phyloP scores from a whole-genome alignment of 2,113 vertebrate genomes.

The Glaucidium brasilianum region DNA sequence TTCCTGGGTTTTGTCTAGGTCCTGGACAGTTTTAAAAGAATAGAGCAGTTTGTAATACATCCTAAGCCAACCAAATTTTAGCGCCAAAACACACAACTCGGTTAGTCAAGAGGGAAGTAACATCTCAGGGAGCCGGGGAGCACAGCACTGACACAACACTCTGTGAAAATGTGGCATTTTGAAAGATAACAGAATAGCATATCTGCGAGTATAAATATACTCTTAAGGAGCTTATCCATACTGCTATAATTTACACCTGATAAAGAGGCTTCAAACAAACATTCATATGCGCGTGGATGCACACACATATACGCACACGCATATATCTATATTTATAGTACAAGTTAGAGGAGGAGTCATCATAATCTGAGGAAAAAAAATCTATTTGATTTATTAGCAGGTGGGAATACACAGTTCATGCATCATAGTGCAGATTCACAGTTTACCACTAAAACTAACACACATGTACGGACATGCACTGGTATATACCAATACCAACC shows the following conservation, averaged over 20 bases:
- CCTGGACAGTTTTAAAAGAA: slow-evolving; percentile 71
- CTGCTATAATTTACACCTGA: not conserved
- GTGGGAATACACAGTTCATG: slow-evolving; percentile 75
- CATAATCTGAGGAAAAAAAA: slow-evolving; percentile 3
- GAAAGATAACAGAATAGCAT: slow-evolving; percentile 54
- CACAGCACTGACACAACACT: slow-evolving; percentile 73
- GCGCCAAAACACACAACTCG: slow-evolving; percentile 33
- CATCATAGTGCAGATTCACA: slow-evolving; percentile 64
- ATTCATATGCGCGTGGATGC: slow-evolving; percentile 54
- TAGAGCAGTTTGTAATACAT: slow-evolving; percentile 24
- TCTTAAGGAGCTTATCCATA: slow-evolving; percentile 13
- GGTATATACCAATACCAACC: slow-evolving; percentile 88
- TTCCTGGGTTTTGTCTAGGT: slow-evolving; percentile 81
- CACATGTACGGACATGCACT: slow-evolving; percentile 81
- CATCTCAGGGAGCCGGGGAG: slow-evolving; percentile 37
- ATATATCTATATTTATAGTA: slow-evolving; percentile 26
- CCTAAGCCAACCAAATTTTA: not conserved
- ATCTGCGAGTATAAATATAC: slow-evolving; percentile 46
- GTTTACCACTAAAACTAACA: slow-evolving; percentile 68
- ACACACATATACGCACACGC: slow-evolving; percentile 38
- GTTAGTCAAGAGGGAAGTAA: slow-evolving; percentile 65
- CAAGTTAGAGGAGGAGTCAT: slow-evolving; percentile 4
- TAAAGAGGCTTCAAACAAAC: slow-evolving; percentile 52
- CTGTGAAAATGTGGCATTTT: slow-evolving; percentile 76
- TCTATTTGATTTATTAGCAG: slow-evolving; percentile 46